Evolutionary conservation across 2,797 vertebrate genomes (phyloP).

Genomic region (Rachycentron canadum): DNA sequence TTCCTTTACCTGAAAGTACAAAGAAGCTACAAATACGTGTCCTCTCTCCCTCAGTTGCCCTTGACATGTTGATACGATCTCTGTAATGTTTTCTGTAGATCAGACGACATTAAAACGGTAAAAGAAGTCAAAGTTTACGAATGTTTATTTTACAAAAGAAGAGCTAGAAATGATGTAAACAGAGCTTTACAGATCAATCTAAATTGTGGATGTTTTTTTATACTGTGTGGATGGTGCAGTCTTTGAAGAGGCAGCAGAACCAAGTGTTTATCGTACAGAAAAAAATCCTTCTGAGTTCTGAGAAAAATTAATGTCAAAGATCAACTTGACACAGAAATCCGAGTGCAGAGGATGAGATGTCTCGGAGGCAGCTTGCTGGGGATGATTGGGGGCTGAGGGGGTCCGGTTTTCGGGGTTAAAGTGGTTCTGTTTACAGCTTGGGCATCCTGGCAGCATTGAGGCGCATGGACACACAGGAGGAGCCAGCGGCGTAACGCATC

Average conservation of each 20-base stretch:
- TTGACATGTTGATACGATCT: background rate
- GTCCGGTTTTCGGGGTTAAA: background rate
- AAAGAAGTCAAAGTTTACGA: constrained; percentile 61
- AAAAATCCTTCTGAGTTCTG: constrained; percentile 57
- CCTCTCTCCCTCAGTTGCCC: background rate
- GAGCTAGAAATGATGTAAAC: constrained; percentile 68
- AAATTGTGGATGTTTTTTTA: constrained; percentile 35
- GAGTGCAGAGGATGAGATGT: constrained; percentile 44
- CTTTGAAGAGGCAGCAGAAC: constrained; percentile 57
- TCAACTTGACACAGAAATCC: constrained; percentile 47
- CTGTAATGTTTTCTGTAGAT: constrained; percentile 24
- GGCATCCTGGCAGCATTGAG: constrained; percentile 95
- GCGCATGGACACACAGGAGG: constrained; percentile 92
- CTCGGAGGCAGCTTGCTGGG: constrained; percentile 28
- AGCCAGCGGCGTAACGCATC: constrained; percentile 95
- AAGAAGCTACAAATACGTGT: constrained; percentile 26
- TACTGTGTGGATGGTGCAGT: constrained; percentile 30
- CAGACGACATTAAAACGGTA: constrained; percentile 28
- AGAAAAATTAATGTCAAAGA: constrained; percentile 59
- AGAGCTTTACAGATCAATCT: constrained; percentile 56
- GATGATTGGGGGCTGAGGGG: background rate
- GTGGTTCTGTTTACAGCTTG: constrained; percentile 88
- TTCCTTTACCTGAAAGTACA: constrained; percentile 45
- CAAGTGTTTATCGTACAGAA: constrained; percentile 53
- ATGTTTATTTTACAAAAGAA: constrained; percentile 85